Percentiles rank a stretch among this genome's conserved stretches.
These are phyloP conservation scores for Astreopora myriophthalma DNA, from an alignment of 64 coral and sea anemone species.

Conservation along the genomic window DNA sequence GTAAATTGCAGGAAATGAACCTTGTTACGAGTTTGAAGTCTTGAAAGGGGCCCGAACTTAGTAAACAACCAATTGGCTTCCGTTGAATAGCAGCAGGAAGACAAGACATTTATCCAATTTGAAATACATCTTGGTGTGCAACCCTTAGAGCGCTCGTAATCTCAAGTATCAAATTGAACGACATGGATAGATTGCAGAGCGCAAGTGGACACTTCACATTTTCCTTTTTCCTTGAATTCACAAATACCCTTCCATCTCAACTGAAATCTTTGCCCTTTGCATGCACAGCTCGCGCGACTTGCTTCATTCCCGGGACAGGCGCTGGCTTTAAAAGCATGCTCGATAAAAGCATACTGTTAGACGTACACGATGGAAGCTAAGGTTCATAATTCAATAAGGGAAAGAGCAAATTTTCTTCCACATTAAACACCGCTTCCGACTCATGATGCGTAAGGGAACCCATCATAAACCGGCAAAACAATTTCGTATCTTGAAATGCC, in stretches of 20 bases:
- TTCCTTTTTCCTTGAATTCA: not conserved
- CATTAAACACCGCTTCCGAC: not conserved
- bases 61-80: no score
- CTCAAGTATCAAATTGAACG: not conserved
- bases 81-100: not conserved
- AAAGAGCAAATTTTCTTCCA: not conserved
- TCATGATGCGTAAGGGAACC: not conserved
- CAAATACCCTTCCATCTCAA: no score
- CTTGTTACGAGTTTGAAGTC: not conserved
- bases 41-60: not conserved
- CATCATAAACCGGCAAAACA: no score
- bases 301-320: not conserved
- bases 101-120: not conserved
- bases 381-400: not conserved
- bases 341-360: not conserved
- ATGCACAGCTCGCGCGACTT: not conserved
- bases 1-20: not conserved
- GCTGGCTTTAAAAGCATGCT: no score
- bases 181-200: not conserved
- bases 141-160: not conserved
- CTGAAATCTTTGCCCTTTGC: no score
- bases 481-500: not conserved
- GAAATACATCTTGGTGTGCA: not conserved
- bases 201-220: not conserved
- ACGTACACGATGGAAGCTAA: not conserved